A percentile compares a stretch with the other conserved stretches of the same genome.
phyloP scores from a whole-genome alignment of 2,888 invertebrate genomes.

The Vandiemenella viatica region DNA sequence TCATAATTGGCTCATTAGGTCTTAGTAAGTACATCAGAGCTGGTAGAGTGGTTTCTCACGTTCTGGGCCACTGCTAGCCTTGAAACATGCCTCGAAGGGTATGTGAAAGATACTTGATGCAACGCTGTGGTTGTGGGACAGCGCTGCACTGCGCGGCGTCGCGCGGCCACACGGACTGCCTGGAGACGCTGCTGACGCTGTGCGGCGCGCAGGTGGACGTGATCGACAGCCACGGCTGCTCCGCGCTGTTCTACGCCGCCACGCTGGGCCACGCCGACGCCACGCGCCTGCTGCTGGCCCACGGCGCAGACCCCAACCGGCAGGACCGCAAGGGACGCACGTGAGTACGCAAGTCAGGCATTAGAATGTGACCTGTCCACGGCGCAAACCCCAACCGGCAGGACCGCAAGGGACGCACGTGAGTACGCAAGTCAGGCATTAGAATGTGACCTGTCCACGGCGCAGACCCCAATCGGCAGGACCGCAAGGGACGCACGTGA shows the following conservation, averaged over 20 bases:
- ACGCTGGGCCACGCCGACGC: conserved; percentile 92
- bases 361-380: conserved; percentile 70
- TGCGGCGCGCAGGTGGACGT: conserved; percentile 82
- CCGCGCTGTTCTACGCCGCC: conserved; percentile 91
- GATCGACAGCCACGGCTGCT: conserved; percentile 86
- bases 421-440: too few relatives aligned
- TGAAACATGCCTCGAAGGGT: too few relatives aligned
- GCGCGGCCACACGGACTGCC: conserved; percentile 82
- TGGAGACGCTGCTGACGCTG: conserved; percentile 72
- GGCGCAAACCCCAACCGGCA: conserved; percentile 89
- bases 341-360: conserved; percentile 31
- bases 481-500: too few relatives aligned
- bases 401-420: conserved; percentile 81
- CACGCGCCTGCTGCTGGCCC: conserved; percentile 71
- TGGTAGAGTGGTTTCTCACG: too few relatives aligned
- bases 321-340: conserved; percentile 87
- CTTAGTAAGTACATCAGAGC: too few relatives aligned
- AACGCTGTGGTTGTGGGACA: too few relatives aligned
- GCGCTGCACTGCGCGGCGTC: conserved; percentile 95
- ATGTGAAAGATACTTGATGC: too few relatives aligned
- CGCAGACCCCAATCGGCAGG: too few relatives aligned
- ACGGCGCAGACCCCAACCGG: conserved; percentile 80
- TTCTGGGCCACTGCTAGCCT: too few relatives aligned
- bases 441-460: too few relatives aligned
- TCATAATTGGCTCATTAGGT: too few relatives aligned